Percentiles rank a stretch among this genome's conserved stretches.
Conservation (phyloP, 2,797 vertebrate genomes). For the Buphagus erythrorhynchus region DNA sequence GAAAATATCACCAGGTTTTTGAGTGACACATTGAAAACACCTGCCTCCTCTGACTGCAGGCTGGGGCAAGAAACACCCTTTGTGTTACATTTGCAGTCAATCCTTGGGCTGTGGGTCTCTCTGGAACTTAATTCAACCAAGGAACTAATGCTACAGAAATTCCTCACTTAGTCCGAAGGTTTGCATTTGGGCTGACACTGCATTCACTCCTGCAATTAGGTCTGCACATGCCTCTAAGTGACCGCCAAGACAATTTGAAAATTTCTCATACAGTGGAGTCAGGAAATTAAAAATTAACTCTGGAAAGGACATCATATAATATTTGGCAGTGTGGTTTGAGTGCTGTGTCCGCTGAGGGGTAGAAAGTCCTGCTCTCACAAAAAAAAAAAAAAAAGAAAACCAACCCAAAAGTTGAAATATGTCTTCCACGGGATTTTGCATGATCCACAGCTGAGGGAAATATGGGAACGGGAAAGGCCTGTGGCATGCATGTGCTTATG, state of each 20-base stretch:
- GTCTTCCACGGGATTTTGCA: background rate
- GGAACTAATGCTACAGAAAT: constrained; percentile 61
- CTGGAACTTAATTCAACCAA: constrained; percentile 34
- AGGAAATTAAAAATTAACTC: constrained; percentile 81
- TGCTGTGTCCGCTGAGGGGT: constrained; percentile 44
- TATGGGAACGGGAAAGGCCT: background rate
- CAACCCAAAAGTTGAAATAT: background rate
- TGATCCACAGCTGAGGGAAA: background rate
- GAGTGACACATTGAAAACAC: background rate
- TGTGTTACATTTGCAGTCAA: background rate
- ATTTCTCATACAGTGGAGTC: constrained; percentile 60
- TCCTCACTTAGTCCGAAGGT: constrained; percentile 32
- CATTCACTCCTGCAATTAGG: constrained; percentile 54
- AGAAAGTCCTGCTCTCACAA: constrained; percentile 13
- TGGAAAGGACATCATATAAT: constrained; percentile 69
- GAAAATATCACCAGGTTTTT: background rate
- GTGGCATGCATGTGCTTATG: background rate
- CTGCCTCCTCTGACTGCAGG: constrained; percentile 3
- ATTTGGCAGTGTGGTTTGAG: constrained; percentile 56
- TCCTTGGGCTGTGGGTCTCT: background rate
- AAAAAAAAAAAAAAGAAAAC: background rate
- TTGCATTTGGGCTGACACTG: constrained; percentile 67
- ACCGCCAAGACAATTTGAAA: constrained; percentile 61
- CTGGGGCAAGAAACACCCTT: background rate
- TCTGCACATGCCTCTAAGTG: constrained; percentile 41